phyloP scores from a whole-genome alignment of 2,888 invertebrate species.

The Acrobasis repandana region DNA sequence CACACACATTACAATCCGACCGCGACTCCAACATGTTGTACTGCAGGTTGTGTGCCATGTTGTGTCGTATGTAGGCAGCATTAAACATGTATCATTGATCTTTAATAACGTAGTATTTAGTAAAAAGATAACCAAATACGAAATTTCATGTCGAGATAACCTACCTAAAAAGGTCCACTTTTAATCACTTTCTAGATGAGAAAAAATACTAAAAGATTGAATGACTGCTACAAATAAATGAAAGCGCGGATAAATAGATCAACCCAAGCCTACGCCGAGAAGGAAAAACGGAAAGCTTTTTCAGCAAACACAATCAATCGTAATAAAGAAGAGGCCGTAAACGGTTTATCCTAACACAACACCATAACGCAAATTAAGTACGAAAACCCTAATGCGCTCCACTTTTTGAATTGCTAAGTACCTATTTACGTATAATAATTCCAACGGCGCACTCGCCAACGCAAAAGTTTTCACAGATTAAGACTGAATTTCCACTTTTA shows the following conservation, averaged over 20 bases:
- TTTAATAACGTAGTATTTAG: too few relatives aligned
- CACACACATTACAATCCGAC: too few relatives aligned
- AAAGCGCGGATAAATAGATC: neutral
- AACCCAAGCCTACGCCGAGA: slow-evolving; percentile 1
- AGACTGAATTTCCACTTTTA: slow-evolving; percentile 71
- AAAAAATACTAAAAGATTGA: neutral
- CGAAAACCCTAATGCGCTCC: neutral
- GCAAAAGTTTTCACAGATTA: slow-evolving; percentile 62
- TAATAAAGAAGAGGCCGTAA: slow-evolving; percentile 7
- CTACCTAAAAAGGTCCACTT: neutral
- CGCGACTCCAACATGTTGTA: too few relatives aligned
- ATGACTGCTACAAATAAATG: neutral
- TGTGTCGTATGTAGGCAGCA: too few relatives aligned
- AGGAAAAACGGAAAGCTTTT: slow-evolving; percentile 3
- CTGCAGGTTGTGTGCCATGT: too few relatives aligned
- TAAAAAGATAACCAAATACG: too few relatives aligned
- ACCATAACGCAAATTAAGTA: slow-evolving; percentile 2
- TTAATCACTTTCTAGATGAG: neutral
- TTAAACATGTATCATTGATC: too few relatives aligned
- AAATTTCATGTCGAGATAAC: too few relatives aligned
- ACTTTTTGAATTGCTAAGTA: neutral
- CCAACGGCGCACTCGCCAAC: slow-evolving; percentile 44
- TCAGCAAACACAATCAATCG: slow-evolving; percentile 1
- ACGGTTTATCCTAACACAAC: slow-evolving; percentile 4
- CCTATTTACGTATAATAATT: slow-evolving; percentile 31